Conservation (phyloP, 2,888 invertebrate genomes). For the Dasypolia templi region DNA sequence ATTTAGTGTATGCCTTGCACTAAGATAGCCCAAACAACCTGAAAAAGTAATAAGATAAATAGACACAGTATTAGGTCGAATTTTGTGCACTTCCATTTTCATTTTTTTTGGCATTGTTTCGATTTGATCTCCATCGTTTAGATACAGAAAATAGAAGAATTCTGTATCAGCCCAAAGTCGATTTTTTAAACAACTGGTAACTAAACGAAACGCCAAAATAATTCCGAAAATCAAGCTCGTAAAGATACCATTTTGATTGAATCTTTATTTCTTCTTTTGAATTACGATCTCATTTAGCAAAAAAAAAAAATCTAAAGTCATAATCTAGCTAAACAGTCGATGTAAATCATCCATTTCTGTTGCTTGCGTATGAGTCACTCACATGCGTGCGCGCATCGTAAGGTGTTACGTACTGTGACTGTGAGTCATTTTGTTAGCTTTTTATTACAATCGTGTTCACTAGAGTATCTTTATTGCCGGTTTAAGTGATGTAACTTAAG, state of each 20-base stretch:
- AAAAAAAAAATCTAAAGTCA: not conserved
- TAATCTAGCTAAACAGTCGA: constrained; percentile 47
- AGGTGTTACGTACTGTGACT: constrained; percentile 60
- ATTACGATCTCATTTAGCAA: not conserved
- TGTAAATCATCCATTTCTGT: constrained; percentile 59
- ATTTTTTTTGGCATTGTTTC: not conserved
- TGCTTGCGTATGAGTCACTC: constrained; percentile 55
- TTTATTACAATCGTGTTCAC: constrained; percentile 63
- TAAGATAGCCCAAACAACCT: too few species aligned
- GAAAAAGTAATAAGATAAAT: not conserved
- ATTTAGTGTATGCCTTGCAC: too few species aligned
- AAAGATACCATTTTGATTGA: not conserved
- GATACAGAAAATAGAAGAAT: not conserved
- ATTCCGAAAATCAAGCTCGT: not conserved
- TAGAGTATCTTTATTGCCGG: constrained; percentile 53
- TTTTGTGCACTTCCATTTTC: not conserved
- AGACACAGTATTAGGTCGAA: too few species aligned
- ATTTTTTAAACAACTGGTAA: not conserved
- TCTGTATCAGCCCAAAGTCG: not conserved
- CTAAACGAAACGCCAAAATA: not conserved
- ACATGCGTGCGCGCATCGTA: constrained; percentile 61
- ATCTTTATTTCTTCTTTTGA: not conserved
- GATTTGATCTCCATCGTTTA: not conserved
- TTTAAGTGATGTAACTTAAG: constrained; percentile 58
- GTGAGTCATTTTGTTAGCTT: constrained; percentile 67